Evolutionary conservation across 2,113 vertebrate species (phyloP), one percentile per base, ranked within the genome.

Genomic region (Dipodomys spectabilis): DNA sequence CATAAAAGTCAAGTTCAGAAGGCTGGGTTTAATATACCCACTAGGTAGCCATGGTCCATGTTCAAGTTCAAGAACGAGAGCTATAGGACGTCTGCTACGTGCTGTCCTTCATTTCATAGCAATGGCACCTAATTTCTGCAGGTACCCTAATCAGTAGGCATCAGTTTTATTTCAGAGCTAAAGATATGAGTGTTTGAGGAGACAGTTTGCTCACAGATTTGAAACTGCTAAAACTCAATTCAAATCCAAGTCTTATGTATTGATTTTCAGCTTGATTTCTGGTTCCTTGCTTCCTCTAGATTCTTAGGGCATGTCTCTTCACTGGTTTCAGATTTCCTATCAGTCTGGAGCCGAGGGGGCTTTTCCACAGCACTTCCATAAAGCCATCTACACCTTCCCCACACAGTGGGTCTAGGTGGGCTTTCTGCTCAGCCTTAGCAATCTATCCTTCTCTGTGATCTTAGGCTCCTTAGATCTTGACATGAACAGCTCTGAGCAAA

Each of bases 1-100:
- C 28, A 9, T 15, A 27, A 64, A 3, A 1, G 3, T 18, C 5
- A 20, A 23, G 6, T 0, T 12, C 45, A 30, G 45, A 60, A 79
- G 6, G 11, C 44, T 60, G 22, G 20, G 27, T 72, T 35, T 35
- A 35, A 15, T 9, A 23, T n/a, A 19, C 30, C 4, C 30, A n/a
- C 0, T 0, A 0, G 16, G 35, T 2, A 9, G 35, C 7, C 12
- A 13, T 6, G 4, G 23, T 44, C 7, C 12, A 13, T 6, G 5
- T 25, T 44, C 15, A 28, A 5, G 2, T 57, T 22, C 32, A 35
- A 84, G 60, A 39, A 7, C 6, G 20, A 3, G 4, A 2, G 32
- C 12, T n/a, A 0, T 60, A 2, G 10, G 2, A 2, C 28, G 64
- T 57, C 12, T 44, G 28, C 60, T 39, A 1, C 3, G 1, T 27